These are phyloP conservation scores for Hyalella azteca DNA, from an alignment of 2,888 invertebrate genomes.

Conservation along the genomic window DNA sequence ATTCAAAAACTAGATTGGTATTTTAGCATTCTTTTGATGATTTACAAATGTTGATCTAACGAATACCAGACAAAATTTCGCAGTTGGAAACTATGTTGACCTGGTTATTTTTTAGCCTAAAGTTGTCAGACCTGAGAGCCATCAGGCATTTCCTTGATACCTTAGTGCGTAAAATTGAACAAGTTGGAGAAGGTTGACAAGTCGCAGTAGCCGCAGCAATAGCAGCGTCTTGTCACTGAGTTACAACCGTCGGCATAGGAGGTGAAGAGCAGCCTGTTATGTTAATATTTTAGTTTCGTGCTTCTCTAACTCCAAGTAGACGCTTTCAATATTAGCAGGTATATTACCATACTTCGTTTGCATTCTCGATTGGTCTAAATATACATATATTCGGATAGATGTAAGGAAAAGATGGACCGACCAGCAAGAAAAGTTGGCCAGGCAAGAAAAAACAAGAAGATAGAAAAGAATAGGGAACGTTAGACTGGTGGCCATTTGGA, in stretches of 20 bases:
- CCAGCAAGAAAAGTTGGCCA: conserved; percentile 39
- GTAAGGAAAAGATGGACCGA: conserved; percentile 45
- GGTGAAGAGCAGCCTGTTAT: neutral
- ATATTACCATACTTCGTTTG: conserved; percentile 30
- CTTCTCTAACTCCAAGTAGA: neutral
- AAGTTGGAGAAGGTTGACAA: too few species aligned
- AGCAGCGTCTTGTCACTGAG: conserved; percentile 18
- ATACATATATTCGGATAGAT: conserved; percentile 57
- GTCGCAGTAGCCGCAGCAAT: conserved; percentile 22
- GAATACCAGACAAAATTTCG: too few species aligned
- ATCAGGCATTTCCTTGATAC: neutral
- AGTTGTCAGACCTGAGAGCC: neutral
- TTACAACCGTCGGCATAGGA: conserved; percentile 2
- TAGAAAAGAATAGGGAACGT: conserved; percentile 37
- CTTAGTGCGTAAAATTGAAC: too few species aligned
- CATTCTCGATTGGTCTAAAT: conserved; percentile 48
- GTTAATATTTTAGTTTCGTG: neutral
- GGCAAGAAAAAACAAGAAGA: conserved; percentile 34
- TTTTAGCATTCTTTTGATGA: too few species aligned
- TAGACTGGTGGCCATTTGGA: conserved; percentile 31
- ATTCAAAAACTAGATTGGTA: neutral
- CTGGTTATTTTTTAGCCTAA: too few species aligned
- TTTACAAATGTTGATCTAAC: too few species aligned
- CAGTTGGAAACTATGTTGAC: too few species aligned
- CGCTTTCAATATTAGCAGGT: conserved; percentile 21